Evolutionary conservation across 1,140 invertebrate genomes (phyloP), one percentile per base, ranked within the genome.

Genomic region (Hesperophylax magnus): DNA sequence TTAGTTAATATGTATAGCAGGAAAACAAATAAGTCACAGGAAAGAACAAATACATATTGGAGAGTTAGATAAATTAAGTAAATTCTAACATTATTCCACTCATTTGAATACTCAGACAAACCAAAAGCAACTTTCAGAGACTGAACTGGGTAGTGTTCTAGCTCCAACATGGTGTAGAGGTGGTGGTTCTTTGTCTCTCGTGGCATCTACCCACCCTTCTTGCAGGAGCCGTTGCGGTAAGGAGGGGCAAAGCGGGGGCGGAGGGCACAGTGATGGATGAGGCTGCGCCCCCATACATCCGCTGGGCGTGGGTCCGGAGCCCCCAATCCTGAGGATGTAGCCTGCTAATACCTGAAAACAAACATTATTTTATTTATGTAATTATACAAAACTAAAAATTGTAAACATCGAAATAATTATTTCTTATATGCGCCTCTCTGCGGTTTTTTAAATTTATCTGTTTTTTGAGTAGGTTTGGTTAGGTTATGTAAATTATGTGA

Each of bases 261-360:
- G 63, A 34, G 39, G 63, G 63, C 24, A 31, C 63, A 18, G 67
- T 71, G 67, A 71, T 71, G 67, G 67, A 71, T 71, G 67, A 24
- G 67, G 67, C 67, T 71, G 34, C 39, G 67, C 67, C 67, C 67
- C 39, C 39, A 52, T 71, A 71, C n/a, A 71, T 71, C 67, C 15
- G 34, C n/a, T 47, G 34, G 39, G 65, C 34, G 63, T 17, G 7
- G 22, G 22, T 11, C 17, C 11, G 63, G 27, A 17, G 63, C 11
- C 22, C 63, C 27, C 27, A 11, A 27, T 67, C 63, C 63, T 34
- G 27, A 67, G 63, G 63, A 67, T 27, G 63, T 34, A 17, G 27
- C 27, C 63, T 61, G 56, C 7, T 2, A 56, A 56, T 56, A n/a
- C 8, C 3, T 56, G 56, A 58, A 58, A 58, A 58, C n/a, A 58